Evolutionary conservation across 2,797 vertebrate species (phyloP).

Genomic region (Sebastes aleutianus): DNA sequence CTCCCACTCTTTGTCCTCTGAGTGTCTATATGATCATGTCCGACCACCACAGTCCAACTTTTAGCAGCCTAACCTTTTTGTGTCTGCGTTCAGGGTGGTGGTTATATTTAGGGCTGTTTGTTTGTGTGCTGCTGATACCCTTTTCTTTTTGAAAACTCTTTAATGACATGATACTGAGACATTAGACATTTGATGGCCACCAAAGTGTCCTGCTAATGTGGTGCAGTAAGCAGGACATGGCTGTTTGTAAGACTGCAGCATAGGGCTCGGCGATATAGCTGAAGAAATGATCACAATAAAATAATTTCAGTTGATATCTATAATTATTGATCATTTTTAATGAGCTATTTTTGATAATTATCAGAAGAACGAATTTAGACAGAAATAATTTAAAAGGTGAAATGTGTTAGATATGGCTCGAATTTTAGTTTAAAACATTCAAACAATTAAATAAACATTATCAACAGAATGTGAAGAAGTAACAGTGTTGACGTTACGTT

Average conservation of each 20-base stretch:
- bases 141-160: neutral
- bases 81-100: neutral
- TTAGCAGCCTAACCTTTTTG: neutral
- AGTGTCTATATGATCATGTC: neutral
- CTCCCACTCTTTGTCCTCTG: constrained; percentile 1
- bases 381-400: too few species aligned
- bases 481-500: too few species aligned
- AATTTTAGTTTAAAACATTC: too few species aligned
- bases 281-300: too few species aligned
- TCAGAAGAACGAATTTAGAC: accelerated
- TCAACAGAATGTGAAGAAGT: too few species aligned
- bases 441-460: too few species aligned
- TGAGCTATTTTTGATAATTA: too few species aligned
- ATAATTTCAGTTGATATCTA: accelerated
- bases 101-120: neutral
- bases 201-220: neutral
- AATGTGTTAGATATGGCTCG: too few species aligned
- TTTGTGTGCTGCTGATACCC: neutral
- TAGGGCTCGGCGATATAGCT: too few species aligned
- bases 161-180: neutral
- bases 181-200: neutral
- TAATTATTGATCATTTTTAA: too few species aligned
- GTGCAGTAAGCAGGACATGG: neutral
- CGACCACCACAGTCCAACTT: neutral
- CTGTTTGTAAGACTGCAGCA: neutral